phyloP scores from a whole-genome alignment of 2,113 vertebrate species.

The Passer montanus region DNA sequence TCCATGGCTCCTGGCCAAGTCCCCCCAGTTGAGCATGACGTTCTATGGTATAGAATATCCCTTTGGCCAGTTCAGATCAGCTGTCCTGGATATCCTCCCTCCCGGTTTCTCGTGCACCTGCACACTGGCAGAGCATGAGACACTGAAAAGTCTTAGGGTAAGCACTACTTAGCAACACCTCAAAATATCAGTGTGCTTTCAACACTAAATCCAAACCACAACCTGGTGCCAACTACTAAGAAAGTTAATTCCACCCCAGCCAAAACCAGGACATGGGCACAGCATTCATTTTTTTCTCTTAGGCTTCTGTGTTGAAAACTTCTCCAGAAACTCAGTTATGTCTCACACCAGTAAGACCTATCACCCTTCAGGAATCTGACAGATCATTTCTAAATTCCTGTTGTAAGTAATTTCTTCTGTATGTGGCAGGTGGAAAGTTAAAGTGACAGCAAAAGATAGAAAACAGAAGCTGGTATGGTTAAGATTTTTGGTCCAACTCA shows the following conservation, averaged over 20 bases:
- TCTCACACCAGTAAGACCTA: not conserved
- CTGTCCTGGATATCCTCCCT: not conserved
- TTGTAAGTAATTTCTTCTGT: not conserved
- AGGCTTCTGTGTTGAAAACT: not conserved
- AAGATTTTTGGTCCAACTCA: conserved; percentile 52
- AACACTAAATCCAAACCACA: not conserved
- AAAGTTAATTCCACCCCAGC: not conserved
- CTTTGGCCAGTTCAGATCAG: not conserved
- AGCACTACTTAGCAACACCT: not conserved
- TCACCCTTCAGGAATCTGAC: not conserved
- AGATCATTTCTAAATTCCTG: not conserved
- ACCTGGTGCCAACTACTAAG: not conserved
- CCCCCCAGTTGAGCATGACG: not conserved
- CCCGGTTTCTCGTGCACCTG: not conserved
- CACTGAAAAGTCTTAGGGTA: not conserved
- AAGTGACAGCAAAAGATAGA: not conserved
- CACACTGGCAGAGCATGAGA: not conserved
- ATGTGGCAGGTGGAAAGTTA: not conserved
- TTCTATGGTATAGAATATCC: not conserved
- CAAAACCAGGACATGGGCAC: not conserved
- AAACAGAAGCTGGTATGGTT: not conserved
- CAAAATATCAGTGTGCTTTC: not conserved
- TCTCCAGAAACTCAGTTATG: not conserved
- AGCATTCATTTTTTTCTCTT: not conserved
- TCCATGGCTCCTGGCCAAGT: not conserved